Conservation (phyloP, 1,140 invertebrate species). For the Cydia amplana region DNA sequence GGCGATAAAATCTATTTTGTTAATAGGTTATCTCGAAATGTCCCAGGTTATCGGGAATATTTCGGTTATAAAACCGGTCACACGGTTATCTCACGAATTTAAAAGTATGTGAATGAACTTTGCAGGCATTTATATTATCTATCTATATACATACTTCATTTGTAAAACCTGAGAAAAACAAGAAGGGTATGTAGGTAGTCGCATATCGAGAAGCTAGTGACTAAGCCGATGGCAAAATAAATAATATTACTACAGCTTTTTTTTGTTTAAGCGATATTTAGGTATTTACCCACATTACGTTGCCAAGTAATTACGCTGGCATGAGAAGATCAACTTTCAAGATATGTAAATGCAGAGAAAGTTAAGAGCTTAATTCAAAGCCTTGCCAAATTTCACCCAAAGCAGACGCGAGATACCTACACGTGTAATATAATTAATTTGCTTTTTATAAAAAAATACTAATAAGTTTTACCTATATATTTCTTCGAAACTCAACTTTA, state of each 20-base stretch:
- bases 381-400: neutral
- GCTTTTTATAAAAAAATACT: no score
- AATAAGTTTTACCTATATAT: no score
- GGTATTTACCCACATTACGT: neutral
- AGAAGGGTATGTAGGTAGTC: neutral
- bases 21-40: constrained; percentile 8
- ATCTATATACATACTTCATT: neutral
- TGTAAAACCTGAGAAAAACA: neutral
- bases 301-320: no score
- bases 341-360: neutral
- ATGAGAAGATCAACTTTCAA: constrained; percentile 1
- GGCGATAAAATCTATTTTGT: constrained; percentile 5
- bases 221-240: no score
- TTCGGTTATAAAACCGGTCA: neutral
- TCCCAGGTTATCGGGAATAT: neutral
- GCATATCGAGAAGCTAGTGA: neutral
- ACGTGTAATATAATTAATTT: no score
- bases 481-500: no score
- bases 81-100: neutral
- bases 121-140: neutral
- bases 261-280: no score
- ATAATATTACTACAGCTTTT: no score
- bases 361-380: neutral
- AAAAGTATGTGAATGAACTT: constrained; percentile 4
- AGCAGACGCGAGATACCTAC: no score